Evolutionary conservation across 2,797 vertebrate species (phyloP).

Genomic region (Tokudaia tokunoshimensis): DNA sequence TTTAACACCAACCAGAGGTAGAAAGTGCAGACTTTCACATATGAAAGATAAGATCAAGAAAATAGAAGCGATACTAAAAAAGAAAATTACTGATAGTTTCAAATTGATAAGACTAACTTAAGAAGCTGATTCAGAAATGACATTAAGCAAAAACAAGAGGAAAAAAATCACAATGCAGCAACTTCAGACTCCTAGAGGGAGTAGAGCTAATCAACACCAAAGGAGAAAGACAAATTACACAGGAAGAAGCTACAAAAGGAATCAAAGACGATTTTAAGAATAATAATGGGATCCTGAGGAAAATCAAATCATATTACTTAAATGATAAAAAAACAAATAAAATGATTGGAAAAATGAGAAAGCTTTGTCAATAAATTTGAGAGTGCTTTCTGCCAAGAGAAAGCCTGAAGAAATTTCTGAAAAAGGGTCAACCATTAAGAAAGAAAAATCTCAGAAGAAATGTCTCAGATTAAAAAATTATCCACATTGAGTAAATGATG

Average conservation of each 20-base stretch:
- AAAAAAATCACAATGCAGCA: background rate
- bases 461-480: background rate
- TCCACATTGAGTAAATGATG: background rate
- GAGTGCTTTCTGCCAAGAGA: background rate
- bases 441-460: background rate
- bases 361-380: background rate
- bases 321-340: background rate
- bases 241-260: background rate
- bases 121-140: background rate
- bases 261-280: background rate
- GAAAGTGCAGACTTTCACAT: background rate
- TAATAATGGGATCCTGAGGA: background rate
- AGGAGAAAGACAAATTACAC: background rate
- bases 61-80: background rate
- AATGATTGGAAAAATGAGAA: background rate
- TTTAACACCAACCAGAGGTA: background rate
- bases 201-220: background rate
- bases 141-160: background rate
- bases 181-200: background rate
- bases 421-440: background rate
- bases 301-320: background rate
- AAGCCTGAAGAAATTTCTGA: background rate
- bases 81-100: background rate
- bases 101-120: background rate
- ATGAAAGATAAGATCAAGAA: background rate